Base-by-base conservation (phyloP, 1,140 invertebrate genomes). In the Pteromalus puparum region DNA sequence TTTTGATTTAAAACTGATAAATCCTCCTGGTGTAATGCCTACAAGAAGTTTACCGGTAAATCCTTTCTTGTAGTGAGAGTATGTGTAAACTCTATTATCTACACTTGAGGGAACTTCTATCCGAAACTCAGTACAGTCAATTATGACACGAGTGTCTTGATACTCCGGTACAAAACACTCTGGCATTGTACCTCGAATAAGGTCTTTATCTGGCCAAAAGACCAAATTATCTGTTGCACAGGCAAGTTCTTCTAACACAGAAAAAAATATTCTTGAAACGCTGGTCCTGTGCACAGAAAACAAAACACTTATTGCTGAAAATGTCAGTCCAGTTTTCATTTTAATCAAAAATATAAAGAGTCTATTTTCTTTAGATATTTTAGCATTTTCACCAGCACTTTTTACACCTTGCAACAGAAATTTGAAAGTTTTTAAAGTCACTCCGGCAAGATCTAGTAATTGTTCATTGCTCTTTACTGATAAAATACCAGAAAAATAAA, bases 61-160 rank as follows among this genome's bases (percentile, higher is more conserved):
- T 70, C 87, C 82, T 80, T 88, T 89, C 89, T 93, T 93, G 79
- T 93, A 93, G 81, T 88, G 83, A 12, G 91, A 92, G 79, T 91
- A 92, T 70, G 87, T 84, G 28, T 77, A 82, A 70, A 90, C 82
- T 81, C 88, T 70, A 75, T 89, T 73, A 48, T 90, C 88, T 38
- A 89, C 84, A 75, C 26, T 73, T 30, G 88, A 79, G n/a, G 90
- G 90, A 30, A 86, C 85, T 88, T 92, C 88, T 28, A 90, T 91
- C 86, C 87, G 88, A 26, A 93, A 87, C 88, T 93, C 92, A 82
- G 90, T 84, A 24, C 77, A 86, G 53, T 81, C 83, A n/a, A 86
- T 85, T 13, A 86, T 84, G 2, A 86, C 75, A 10, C 86, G 10
- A 76, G 46, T 75, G 2, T 86, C 76, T 13, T 67, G 6, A 46